A percentile compares a stretch with the other conserved stretches of the same genome.
phyloP scores from a whole-genome alignment of 2,888 invertebrate species.

The Acleris cristana region DNA sequence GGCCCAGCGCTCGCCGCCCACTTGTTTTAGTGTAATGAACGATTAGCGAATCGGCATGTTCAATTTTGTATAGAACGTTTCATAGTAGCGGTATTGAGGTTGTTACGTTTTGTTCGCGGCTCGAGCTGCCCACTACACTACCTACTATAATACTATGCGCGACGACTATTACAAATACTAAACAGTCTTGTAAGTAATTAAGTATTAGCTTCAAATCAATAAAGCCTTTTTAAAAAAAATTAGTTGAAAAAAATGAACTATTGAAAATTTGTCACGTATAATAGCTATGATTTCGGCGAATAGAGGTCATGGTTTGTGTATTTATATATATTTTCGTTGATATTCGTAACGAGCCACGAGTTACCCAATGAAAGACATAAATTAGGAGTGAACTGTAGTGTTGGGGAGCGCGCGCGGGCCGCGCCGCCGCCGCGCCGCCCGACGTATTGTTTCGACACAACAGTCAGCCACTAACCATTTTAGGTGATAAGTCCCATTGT shows the following conservation, averaged over 20 bases:
- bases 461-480: slow-evolving; percentile 83
- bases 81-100: slow-evolving; percentile 81
- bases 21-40: slow-evolving; percentile 69
- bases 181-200: slow-evolving; percentile 83
- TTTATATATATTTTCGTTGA: slow-evolving; percentile 74
- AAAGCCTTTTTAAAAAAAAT: slow-evolving; percentile 80
- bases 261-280: slow-evolving; percentile 79
- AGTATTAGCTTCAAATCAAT: slow-evolving; percentile 83
- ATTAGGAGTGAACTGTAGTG: slow-evolving; percentile 69
- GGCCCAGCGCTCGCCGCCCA: slow-evolving; percentile 65
- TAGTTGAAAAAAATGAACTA: slow-evolving; percentile 75
- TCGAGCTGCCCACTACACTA: slow-evolving; percentile 42
- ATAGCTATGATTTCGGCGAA: slow-evolving; percentile 79
- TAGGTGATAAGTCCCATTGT: slow-evolving; percentile 84
- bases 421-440: slow-evolving; percentile 43
- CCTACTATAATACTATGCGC: slow-evolving; percentile 55
- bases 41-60: slow-evolving; percentile 80
- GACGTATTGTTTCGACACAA: slow-evolving; percentile 77
- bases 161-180: slow-evolving; percentile 76
- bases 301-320: slow-evolving; percentile 78
- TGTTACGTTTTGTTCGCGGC: slow-evolving; percentile 74
- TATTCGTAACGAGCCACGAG: slow-evolving; percentile 78
- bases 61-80: slow-evolving; percentile 83
- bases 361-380: slow-evolving; percentile 83
- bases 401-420: slow-evolving; percentile 39